Conservation (phyloP, 2,888 invertebrate species). For the Lutraria lutraria region DNA sequence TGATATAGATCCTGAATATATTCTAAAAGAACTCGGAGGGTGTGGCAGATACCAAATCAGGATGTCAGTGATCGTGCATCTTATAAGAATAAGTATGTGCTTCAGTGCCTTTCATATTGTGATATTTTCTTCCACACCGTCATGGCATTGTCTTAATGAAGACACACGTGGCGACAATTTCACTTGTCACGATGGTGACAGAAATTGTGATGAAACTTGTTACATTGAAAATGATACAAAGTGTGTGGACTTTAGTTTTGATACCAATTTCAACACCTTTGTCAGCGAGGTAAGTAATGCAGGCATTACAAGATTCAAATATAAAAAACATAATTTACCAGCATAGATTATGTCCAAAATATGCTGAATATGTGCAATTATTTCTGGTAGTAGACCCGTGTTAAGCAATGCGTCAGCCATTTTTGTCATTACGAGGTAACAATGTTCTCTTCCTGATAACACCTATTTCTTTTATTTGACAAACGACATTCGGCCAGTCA, state of each 20-base stretch:
- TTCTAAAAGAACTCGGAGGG: slow-evolving; percentile 49
- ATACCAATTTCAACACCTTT: not conserved
- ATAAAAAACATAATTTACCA: too few species aligned
- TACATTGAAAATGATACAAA: not conserved
- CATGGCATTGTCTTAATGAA: slow-evolving; percentile 33
- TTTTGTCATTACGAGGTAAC: too few species aligned
- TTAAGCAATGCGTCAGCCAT: too few species aligned
- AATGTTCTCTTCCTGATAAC: too few species aligned
- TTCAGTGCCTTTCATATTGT: slow-evolving; percentile 28
- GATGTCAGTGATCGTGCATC: slow-evolving; percentile 34
- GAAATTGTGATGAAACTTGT: not conserved
- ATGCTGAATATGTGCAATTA: too few species aligned
- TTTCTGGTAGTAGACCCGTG: too few species aligned
- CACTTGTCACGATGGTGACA: not conserved
- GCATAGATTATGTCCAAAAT: too few species aligned
- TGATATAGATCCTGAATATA: slow-evolving; percentile 29
- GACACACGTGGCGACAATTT: not conserved
- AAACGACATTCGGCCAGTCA: too few species aligned
- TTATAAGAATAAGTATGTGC: slow-evolving; percentile 42
- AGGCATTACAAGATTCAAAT: too few species aligned
- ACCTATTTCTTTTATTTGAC: too few species aligned
- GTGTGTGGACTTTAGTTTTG: not conserved
- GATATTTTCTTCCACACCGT: slow-evolving; percentile 30
- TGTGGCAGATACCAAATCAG: slow-evolving; percentile 51
- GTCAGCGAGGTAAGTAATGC: not conserved